phyloP scores from a whole-genome alignment of 2,797 vertebrate species.

The Periparus ater region DNA sequence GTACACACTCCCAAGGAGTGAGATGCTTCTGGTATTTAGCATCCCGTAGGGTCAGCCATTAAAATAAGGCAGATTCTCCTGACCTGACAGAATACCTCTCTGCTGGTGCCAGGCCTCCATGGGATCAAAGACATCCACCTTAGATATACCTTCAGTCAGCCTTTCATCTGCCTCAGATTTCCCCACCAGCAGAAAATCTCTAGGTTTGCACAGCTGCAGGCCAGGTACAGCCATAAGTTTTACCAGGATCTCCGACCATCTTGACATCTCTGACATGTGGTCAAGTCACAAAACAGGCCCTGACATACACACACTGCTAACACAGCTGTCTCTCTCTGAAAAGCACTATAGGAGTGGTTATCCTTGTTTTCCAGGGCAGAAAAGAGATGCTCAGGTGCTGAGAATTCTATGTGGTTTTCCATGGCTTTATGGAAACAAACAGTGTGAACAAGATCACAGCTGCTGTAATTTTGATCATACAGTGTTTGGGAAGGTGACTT shows the following conservation, averaged over 20 bases:
- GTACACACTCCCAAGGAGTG: rapidly evolving
- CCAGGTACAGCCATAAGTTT: conserved; percentile 30
- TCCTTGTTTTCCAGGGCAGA: not conserved
- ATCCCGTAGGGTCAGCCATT: not conserved
- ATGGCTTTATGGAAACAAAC: not conserved
- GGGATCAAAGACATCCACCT: conserved; percentile 10
- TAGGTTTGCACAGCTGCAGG: conserved; percentile 20
- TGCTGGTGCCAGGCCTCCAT: not conserved
- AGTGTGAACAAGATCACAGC: not conserved
- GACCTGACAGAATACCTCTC: not conserved
- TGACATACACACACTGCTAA: rapidly evolving
- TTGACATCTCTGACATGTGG: not conserved
- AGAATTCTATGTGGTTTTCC: not conserved
- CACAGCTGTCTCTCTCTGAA: not conserved
- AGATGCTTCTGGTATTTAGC: not conserved
- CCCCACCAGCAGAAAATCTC: not conserved
- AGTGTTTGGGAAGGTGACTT: not conserved
- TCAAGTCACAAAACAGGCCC: not conserved
- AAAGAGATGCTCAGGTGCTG: not conserved
- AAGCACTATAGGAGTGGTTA: not conserved
- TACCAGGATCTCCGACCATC: not conserved
- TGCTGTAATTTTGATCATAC: not conserved
- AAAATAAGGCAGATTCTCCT: not conserved
- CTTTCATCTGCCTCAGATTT: conserved; percentile 6
- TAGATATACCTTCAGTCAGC: not conserved